phyloP scores from a whole-genome alignment of 2,113 vertebrate genomes.

The Poeciliopsis occidentalis region DNA sequence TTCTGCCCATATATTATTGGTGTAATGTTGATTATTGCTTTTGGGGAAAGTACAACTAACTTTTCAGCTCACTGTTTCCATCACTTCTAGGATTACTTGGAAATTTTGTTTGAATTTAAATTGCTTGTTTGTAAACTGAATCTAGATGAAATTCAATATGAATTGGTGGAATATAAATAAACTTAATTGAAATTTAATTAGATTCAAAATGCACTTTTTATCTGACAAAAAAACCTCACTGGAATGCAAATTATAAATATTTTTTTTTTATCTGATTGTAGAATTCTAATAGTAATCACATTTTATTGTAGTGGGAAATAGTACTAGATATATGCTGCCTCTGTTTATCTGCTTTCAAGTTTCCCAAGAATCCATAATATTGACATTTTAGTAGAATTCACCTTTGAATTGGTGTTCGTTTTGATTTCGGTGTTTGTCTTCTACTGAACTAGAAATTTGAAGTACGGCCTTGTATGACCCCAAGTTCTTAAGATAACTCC shows the following conservation, averaged over 20 bases:
- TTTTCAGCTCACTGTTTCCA: too few species aligned
- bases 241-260: not conserved
- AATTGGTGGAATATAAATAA: too few species aligned
- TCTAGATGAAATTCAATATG: too few species aligned
- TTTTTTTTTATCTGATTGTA: not conserved
- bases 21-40: too few species aligned
- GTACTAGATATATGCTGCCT: not conserved
- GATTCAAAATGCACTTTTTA: too few species aligned
- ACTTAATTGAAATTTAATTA: too few species aligned
- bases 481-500: conserved; percentile 33
- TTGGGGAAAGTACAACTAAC: too few species aligned
- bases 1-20: too few species aligned
- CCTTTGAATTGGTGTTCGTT: not conserved
- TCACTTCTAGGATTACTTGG: too few species aligned
- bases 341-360: not conserved
- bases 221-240: not conserved
- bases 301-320: not conserved
- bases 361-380: not conserved
- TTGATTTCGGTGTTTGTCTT: conserved; percentile 4
- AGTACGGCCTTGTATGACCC: conserved; percentile 32
- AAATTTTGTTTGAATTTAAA: too few species aligned
- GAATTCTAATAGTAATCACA: too few species aligned
- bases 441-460: conserved; percentile 36
- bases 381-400: not conserved
- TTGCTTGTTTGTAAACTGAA: too few species aligned